Evolutionary conservation across 2,797 vertebrate genomes (phyloP).

Genomic region (Coregonus sp.): DNA sequence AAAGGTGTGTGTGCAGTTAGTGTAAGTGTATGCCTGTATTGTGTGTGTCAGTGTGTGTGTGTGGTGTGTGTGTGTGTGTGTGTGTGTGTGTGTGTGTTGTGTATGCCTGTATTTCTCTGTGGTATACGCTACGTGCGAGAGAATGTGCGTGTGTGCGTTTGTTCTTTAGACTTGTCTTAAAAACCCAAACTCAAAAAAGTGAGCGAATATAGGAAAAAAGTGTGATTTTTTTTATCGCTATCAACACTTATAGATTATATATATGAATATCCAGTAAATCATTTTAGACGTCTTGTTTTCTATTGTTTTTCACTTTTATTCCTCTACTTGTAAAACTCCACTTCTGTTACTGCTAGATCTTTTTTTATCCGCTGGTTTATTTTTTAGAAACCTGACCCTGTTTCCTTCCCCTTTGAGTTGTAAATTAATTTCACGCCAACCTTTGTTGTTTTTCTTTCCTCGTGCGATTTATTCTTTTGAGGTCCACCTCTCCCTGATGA

Average conservation of each 20-base stretch:
- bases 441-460: constrained; percentile 29
- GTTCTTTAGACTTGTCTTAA: constrained; percentile 81
- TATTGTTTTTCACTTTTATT: constrained; percentile 47
- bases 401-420: constrained; percentile 59
- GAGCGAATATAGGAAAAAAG: constrained; percentile 77
- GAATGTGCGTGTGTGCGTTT: constrained; percentile 52
- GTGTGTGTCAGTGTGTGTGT: constrained; percentile 41
- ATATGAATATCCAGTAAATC: constrained; percentile 80
- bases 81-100: no score
- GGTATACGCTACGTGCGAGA: constrained; percentile 47
- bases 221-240: constrained; percentile 78
- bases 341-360: constrained; percentile 60
- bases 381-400: constrained; percentile 56
- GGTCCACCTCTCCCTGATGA: no score
- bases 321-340: no score
- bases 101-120: constrained; percentile 43
- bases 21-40: no score
- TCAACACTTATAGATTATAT: constrained; percentile 83
- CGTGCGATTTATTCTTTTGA: constrained; percentile 21
- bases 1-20: constrained; percentile 60
- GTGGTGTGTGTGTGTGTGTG: no score
- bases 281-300: constrained; percentile 72
- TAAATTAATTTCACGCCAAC: constrained; percentile 79
- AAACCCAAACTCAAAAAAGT: constrained; percentile 84
- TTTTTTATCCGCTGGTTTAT: constrained; percentile 58